A percentile compares a stretch with the other conserved stretches of the same genome.
Evolutionary conservation across 2,113 vertebrate species (phyloP).

Genomic region (Acanthochromis polyacanthus): DNA sequence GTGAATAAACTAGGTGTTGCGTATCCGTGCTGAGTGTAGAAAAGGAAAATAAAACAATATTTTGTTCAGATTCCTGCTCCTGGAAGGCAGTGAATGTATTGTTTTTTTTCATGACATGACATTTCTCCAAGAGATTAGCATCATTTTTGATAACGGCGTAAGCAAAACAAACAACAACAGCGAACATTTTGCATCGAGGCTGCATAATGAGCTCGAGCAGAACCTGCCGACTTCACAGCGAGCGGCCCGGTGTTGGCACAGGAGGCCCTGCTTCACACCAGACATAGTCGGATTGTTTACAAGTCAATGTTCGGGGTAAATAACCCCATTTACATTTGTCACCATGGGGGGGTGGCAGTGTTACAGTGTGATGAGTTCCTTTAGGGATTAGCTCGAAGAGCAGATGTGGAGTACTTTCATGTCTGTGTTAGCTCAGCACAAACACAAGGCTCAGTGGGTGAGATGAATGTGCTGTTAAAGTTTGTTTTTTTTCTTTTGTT

Average conservation of each 20-base stretch:
- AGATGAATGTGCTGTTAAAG: constrained; percentile 31
- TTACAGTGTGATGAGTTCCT: constrained; percentile 52
- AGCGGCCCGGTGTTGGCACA: constrained; percentile 30
- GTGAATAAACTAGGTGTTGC: constrained; percentile 1
- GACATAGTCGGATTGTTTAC: constrained; percentile 66
- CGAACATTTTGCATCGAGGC: constrained; percentile 40
- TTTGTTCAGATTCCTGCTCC: constrained; percentile 16
- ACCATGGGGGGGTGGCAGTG: constrained; percentile 26
- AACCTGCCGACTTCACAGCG: constrained; percentile 59
- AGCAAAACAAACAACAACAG: constrained; percentile 64
- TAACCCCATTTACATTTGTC: constrained; percentile 72
- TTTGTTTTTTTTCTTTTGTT: constrained; percentile 34
- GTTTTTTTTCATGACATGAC: constrained; percentile 50
- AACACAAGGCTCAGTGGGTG: constrained; percentile 26
- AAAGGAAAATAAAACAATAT: constrained; percentile 8
- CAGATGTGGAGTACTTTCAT: constrained; percentile 49
- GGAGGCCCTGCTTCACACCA: constrained; percentile 48
- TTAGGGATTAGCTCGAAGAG: constrained; percentile 53
- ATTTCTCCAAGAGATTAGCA: constrained; percentile 62
- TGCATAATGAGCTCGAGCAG: constrained; percentile 56
- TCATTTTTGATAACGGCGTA: constrained; percentile 49
- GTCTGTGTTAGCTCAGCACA: constrained; percentile 28
- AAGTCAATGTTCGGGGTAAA: constrained; percentile 72
- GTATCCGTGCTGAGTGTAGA: constrained; percentile 14
- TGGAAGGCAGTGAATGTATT: constrained; percentile 22